A percentile compares a stretch with the other conserved stretches of the same genome.
Conservation (phyloP, 2,113 vertebrate genomes). For the Urocynchramus pylzowi region DNA sequence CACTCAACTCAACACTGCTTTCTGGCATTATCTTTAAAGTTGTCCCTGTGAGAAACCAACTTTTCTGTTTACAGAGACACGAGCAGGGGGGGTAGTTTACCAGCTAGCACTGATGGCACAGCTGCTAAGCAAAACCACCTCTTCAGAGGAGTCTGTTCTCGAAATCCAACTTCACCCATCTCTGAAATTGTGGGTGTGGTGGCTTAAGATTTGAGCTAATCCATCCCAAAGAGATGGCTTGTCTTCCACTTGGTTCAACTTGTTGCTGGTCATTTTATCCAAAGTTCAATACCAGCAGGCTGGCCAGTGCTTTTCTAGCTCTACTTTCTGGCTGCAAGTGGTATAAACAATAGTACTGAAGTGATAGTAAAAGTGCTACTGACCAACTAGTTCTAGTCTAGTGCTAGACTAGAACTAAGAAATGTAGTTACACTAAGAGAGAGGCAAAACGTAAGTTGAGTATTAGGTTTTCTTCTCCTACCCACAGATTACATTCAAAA, state of each 20-base stretch:
- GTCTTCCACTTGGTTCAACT: not conserved
- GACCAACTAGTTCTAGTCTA: not conserved
- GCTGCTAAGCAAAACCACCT: not conserved
- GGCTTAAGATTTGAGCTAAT: not conserved
- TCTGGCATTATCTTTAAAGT: not conserved
- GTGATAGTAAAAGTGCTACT: not conserved
- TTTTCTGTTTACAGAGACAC: not conserved
- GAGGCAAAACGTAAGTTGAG: not conserved
- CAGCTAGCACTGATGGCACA: not conserved
- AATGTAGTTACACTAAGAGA: not conserved
- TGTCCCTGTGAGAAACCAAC: not conserved
- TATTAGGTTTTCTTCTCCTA: not conserved
- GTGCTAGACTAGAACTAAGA: not conserved
- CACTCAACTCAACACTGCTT: not conserved
- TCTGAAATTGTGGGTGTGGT: not conserved
- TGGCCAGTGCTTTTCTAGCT: not conserved
- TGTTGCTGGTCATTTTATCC: not conserved
- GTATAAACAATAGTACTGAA: not conserved
- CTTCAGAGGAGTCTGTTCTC: not conserved
- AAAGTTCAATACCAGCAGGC: not conserved
- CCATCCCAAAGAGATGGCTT: not conserved
- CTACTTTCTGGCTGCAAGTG: not conserved
- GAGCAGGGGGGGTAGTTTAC: not conserved
- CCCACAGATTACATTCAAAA: not conserved
- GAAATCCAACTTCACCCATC: not conserved